A percentile compares a stretch with the other conserved stretches of the same genome.
Conservation (phyloP, 1,140 invertebrate genomes). For the Atta colombica region DNA sequence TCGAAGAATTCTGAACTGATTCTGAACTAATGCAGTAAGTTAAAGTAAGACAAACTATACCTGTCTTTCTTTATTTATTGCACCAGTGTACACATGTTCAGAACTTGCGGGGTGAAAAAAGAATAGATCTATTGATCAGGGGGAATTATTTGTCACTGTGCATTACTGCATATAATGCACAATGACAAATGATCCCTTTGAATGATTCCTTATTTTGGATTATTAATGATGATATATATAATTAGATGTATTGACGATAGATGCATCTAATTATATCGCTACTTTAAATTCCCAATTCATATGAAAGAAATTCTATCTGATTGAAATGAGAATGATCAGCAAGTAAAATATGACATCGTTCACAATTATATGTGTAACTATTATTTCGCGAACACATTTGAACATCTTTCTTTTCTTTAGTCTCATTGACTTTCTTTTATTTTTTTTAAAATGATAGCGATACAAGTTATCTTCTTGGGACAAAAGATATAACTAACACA, state of each 20-base stretch:
- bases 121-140: too few relatives aligned
- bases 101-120: too few relatives aligned
- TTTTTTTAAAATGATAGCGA: not conserved
- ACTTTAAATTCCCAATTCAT: not conserved
- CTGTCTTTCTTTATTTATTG: too few relatives aligned
- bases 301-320: not conserved
- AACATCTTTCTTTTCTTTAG: not conserved
- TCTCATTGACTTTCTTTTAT: not conserved
- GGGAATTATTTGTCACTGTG: slow-evolving; percentile 13
- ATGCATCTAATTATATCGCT: not conserved
- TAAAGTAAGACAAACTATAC: too few relatives aligned
- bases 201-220: too few relatives aligned
- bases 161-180: too few relatives aligned
- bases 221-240: too few relatives aligned
- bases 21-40: too few relatives aligned
- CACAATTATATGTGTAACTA: not conserved
- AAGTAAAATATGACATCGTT: not conserved
- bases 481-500: not conserved
- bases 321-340: not conserved
- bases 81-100: too few relatives aligned
- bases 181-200: too few relatives aligned
- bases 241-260: too few relatives aligned
- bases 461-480: not conserved
- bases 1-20: too few relatives aligned
- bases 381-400: not conserved